Evolutionary conservation across 53 echinoderm and acorn worm species (phyloP), one percentile per base, ranked within the genome.

Genomic region (Crossaster papposus): DNA sequence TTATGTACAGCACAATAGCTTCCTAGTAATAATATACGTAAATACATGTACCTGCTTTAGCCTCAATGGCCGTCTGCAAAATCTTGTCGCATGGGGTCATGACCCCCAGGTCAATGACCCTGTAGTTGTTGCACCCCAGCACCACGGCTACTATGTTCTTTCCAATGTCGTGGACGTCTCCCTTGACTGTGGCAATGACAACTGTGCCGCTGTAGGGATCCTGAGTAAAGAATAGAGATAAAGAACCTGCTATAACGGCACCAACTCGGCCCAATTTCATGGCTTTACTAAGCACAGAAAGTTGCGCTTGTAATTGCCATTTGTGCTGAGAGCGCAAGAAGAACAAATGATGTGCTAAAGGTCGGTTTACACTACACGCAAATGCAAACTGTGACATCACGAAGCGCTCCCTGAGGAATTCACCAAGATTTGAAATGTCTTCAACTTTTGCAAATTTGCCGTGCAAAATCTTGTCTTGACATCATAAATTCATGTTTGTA

Each of bases 31-130:
- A 55, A 78, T 30, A 80, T 7, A 36, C 23, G 51, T 54, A 86
- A 62, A 77, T 83, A n/a, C n/a, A n/a, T n/a, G n/a, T n/a, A 95
- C 96, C 95, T 88, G 96, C 96, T 91, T 95, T 96, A 34, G 89
- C 89, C 76, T 95, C 94, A 53, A 96, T 89, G 14, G 96, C 96
- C 31, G 94, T 92, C 85, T 90, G 90, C 34, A 96, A 87, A 53
- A 95, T 96, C 78, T 96, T 96, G 80, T 96, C 96, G 88, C 96
- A 96, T 10, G 96, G 95, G 79, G 96, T 96, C 96, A 96, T 96
- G 89, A 96, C 96, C 79, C 96, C 96, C 1, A 96, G 92, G 90
- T 96, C 96, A 83, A 96, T 94, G 73, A 96, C 94, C 88, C 89
- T 77, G 91, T 95, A 96, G 84, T 96, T 96, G 86, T 96, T 96